Percentiles rank a stretch among this genome's conserved stretches.
Conservation (phyloP, 2,113 vertebrate genomes). For the Irena cyanogastra region DNA sequence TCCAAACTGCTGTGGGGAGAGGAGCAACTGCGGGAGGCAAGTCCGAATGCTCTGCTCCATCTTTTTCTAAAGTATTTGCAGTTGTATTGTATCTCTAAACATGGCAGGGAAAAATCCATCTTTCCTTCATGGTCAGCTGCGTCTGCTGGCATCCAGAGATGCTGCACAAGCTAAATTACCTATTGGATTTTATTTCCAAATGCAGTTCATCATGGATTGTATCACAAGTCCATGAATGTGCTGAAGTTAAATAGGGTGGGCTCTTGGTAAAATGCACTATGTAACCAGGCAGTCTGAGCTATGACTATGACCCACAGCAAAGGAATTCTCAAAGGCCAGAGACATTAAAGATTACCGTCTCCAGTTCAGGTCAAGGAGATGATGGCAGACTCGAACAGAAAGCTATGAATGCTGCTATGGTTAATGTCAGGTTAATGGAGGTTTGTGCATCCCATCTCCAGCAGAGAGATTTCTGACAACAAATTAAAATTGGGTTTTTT, state of each 20-base stretch:
- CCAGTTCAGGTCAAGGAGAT: neutral
- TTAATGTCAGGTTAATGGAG: neutral
- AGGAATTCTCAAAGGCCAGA: neutral
- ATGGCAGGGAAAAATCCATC: neutral
- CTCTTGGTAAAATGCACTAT: neutral
- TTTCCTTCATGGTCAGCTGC: neutral
- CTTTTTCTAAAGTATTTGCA: neutral
- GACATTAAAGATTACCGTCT: neutral
- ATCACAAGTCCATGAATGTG: neutral
- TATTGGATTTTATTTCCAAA: conserved; percentile 7
- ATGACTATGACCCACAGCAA: neutral
- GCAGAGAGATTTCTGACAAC: neutral
- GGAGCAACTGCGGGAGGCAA: neutral
- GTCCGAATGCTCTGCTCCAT: neutral
- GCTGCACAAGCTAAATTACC: neutral
- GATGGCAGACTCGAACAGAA: neutral
- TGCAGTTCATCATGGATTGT: neutral
- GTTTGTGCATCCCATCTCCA: neutral
- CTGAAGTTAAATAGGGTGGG: neutral
- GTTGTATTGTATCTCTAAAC: neutral
- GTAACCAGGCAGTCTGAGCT: neutral
- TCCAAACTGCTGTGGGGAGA: neutral
- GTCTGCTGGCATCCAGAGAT: neutral
- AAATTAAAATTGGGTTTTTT: neutral
- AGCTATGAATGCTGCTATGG: neutral